These are phyloP conservation scores for Epirrhoe alternata DNA, from an alignment of 2,888 invertebrate species.

Conservation along the genomic window DNA sequence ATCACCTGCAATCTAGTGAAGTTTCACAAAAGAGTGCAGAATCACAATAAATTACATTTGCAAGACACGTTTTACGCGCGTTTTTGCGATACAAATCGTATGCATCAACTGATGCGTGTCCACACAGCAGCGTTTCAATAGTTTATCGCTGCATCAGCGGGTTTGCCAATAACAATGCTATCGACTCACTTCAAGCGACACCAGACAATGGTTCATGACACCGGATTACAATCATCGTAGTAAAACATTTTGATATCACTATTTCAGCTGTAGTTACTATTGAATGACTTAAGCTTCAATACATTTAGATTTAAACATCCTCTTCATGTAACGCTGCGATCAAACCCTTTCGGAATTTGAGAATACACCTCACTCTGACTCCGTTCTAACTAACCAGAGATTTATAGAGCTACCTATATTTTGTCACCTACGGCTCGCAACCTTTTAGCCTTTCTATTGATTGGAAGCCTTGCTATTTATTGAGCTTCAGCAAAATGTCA, in stretches of 20 bases:
- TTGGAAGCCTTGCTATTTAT: too few relatives aligned
- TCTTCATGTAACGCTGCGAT: too few relatives aligned
- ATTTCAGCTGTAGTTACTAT: background rate
- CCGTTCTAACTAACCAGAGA: too few relatives aligned
- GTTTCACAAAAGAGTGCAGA: background rate
- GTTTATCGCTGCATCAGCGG: constrained; percentile 63
- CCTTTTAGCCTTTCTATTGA: too few relatives aligned
- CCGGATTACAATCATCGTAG: constrained; percentile 38
- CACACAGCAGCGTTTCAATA: constrained; percentile 49
- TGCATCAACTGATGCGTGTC: constrained; percentile 45
- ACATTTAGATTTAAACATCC: too few relatives aligned
- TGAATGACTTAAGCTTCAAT: too few relatives aligned
- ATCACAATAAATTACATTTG: constrained; percentile 10
- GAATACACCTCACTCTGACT: too few relatives aligned
- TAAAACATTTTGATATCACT: background rate
- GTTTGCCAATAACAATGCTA: constrained; percentile 60
- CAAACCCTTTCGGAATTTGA: too few relatives aligned
- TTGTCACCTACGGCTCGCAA: too few relatives aligned
- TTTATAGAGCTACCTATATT: too few relatives aligned
- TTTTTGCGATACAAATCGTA: constrained; percentile 40
- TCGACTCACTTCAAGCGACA: constrained; percentile 53
- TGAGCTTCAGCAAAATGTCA: too few relatives aligned
- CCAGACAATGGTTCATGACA: constrained; percentile 45
- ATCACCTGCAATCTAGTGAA: background rate
- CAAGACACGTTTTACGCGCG: constrained; percentile 25